Percentiles rank a stretch among this genome's conserved stretches.
Evolutionary conservation across 2,888 invertebrate species (phyloP).

Genomic region (Chydorus sphaericus): DNA sequence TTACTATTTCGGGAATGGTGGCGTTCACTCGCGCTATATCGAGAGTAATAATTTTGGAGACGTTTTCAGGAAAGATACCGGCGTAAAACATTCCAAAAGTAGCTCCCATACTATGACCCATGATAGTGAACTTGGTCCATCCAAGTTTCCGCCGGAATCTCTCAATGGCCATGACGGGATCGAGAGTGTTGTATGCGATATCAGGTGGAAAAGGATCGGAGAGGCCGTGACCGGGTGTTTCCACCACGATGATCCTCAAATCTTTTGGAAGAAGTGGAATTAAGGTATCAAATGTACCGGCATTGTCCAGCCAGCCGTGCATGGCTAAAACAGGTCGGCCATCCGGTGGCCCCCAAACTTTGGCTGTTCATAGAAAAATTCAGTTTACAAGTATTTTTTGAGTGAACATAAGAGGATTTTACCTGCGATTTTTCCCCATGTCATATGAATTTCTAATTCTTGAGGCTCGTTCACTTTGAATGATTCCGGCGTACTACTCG

Average conservation of each 20-base stretch:
- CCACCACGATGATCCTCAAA: constrained; percentile 11
- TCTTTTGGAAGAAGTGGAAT: constrained; percentile 41
- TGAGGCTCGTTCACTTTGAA: constrained; percentile 25
- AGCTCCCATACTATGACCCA: constrained; percentile 68
- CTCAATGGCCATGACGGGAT: constrained; percentile 47
- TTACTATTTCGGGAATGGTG: constrained; percentile 46
- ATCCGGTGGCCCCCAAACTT: constrained; percentile 52
- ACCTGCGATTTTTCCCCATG: constrained; percentile 52
- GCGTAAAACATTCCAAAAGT: constrained; percentile 66
- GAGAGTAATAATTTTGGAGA: constrained; percentile 39
- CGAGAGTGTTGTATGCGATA: constrained; percentile 55
- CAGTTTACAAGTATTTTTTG: too few species aligned
- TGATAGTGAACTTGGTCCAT: constrained; percentile 55
- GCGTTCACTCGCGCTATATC: constrained; percentile 33
- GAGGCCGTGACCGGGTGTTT: constrained; percentile 38
- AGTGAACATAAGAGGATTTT: too few species aligned
- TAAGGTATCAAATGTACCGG: constrained; percentile 54
- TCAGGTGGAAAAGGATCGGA: constrained; percentile 50
- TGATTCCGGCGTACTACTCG: too few species aligned
- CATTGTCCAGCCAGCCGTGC: constrained; percentile 74
- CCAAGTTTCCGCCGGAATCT: constrained; percentile 56
- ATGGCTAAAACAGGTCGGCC: constrained; percentile 49
- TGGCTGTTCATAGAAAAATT: constrained; percentile 37
- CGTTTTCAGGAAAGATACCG: constrained; percentile 54
- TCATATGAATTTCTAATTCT: constrained; percentile 49